Evolutionary conservation across 2,113 vertebrate genomes (phyloP).

Genomic region (Hyperoodon ampullatus): DNA sequence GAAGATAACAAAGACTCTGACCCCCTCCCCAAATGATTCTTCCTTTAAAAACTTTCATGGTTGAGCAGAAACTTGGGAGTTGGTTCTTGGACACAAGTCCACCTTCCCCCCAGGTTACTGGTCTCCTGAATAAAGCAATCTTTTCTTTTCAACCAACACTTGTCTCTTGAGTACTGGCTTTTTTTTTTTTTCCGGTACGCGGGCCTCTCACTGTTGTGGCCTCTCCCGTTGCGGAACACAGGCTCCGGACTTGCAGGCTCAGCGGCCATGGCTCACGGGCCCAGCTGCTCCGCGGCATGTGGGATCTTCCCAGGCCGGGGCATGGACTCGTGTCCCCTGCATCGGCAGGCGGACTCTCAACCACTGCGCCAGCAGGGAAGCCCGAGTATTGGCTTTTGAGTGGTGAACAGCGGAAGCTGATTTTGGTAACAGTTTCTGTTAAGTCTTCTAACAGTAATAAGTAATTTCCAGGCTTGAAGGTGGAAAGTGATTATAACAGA

Average conservation of each 20-base stretch:
- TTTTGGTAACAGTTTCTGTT: not conserved
- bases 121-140: not conserved
- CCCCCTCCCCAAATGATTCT: not conserved
- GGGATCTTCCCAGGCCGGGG: no score
- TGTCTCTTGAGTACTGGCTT: not conserved
- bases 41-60: no score
- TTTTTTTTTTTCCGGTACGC: no score
- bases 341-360: no score
- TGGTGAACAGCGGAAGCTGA: not conserved
- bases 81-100: not conserved
- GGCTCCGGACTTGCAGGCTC: no score
- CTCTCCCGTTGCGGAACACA: no score
- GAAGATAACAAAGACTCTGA: not conserved
- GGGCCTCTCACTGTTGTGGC: no score
- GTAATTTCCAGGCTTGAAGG: not conserved
- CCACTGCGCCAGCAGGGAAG: no score
- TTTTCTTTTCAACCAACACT: not conserved
- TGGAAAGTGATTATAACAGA: not conserved
- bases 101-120: not conserved
- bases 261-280: no score
- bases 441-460: not conserved
- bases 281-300: no score
- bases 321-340: no score
- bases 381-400: not conserved
- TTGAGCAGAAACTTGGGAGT: not conserved